Percentiles rank a stretch among this genome's conserved stretches.
These are phyloP conservation scores for Spea bombifrons DNA, from an alignment of 2,113 vertebrate genomes.

Conservation along the genomic window DNA sequence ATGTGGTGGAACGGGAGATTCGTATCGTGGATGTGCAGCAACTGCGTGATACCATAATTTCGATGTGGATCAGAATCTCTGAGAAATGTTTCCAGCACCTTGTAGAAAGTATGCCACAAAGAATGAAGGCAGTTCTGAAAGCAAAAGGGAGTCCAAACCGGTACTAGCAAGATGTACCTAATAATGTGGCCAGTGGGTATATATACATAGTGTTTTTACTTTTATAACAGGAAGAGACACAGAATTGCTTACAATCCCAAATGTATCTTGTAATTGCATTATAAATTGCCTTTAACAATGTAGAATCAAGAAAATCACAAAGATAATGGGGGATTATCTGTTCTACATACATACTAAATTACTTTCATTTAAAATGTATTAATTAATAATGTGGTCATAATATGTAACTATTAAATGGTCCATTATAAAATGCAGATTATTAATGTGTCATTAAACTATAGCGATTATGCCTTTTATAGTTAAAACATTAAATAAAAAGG, in stretches of 20 bases:
- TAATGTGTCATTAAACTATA: conserved; percentile 13
- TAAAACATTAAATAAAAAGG: conserved; percentile 2
- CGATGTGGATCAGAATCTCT: no score
- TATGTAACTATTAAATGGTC: neutral
- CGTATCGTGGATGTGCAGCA: no score
- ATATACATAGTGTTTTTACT: neutral
- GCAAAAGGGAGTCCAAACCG: no score
- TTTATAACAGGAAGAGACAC: neutral
- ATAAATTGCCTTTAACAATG: neutral
- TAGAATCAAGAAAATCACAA: neutral
- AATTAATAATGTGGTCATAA: conserved; percentile 23
- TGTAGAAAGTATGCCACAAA: no score
- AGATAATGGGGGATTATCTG: neutral
- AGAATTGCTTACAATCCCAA: neutral
- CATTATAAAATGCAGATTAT: conserved; percentile 9
- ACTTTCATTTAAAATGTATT: conserved; percentile 5
- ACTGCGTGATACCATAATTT: no score
- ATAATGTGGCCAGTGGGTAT: no score
- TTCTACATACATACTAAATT: conserved; percentile 12
- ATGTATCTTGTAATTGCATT: neutral
- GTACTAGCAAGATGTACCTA: no score
- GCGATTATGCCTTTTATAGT: conserved; percentile 5
- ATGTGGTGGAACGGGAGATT: no score
- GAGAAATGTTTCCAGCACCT: no score
- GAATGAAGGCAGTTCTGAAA: no score